Conservation (phyloP, 2,888 invertebrate species). For the Nipponacmea schrenckii region DNA sequence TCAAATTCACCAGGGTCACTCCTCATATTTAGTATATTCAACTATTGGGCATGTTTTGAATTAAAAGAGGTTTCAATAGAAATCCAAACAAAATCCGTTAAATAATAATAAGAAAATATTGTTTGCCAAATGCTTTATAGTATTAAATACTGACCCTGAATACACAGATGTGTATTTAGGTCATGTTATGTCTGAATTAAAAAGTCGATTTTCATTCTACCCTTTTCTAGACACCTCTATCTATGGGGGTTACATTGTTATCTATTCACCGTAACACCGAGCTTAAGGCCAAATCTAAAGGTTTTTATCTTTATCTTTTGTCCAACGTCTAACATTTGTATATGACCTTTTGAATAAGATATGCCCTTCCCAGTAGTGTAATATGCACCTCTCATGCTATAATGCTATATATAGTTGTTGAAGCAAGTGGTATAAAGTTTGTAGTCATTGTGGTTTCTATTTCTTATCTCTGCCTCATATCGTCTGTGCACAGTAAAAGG, state of each 20-base stretch:
- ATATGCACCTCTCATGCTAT: neutral
- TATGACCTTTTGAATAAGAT: neutral
- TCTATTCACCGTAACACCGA: too few relatives aligned
- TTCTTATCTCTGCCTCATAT: neutral
- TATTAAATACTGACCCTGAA: too few relatives aligned
- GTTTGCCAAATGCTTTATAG: too few relatives aligned
- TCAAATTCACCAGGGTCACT: neutral
- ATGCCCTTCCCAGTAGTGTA: neutral
- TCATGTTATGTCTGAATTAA: constrained; percentile 2
- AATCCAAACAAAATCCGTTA: too few relatives aligned
- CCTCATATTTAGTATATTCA: neutral
- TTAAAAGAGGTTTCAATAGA: too few relatives aligned
- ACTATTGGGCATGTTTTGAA: too few relatives aligned
- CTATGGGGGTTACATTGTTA: too few relatives aligned
- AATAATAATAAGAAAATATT: too few relatives aligned
- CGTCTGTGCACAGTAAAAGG: constrained; percentile 6
- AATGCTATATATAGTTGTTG: neutral
- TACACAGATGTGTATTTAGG: neutral
- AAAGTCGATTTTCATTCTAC: neutral
- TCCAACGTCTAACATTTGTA: too few relatives aligned
- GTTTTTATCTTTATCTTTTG: too few relatives aligned
- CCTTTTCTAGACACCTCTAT: too few relatives aligned
- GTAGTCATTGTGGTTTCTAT: neutral
- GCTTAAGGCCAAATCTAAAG: too few relatives aligned
- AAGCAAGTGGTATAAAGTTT: neutral